A percentile compares a stretch with the other conserved stretches of the same genome.
These are phyloP conservation scores for Nothura maculosa DNA, from an alignment of 2,797 vertebrate species.

Conservation along the genomic window DNA sequence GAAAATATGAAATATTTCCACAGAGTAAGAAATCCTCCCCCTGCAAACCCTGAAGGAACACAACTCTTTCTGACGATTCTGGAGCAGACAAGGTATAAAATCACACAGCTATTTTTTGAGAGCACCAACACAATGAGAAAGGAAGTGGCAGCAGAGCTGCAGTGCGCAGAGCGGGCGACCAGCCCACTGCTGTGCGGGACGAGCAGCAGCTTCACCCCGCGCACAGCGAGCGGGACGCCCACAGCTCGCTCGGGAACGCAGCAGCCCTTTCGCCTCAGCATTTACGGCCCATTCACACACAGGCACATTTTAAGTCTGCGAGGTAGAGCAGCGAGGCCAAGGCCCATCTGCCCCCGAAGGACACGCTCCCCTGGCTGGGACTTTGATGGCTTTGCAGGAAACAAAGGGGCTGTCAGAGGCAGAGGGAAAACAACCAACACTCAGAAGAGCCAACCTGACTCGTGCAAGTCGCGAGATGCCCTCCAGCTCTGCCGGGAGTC, in stretches of 20 bases:
- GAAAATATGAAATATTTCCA: neutral
- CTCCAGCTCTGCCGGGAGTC: neutral
- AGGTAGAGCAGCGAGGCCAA: neutral
- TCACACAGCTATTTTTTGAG: neutral
- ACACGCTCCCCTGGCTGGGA: neutral
- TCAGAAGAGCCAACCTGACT: neutral
- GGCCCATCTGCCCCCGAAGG: neutral
- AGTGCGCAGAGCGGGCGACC: neutral
- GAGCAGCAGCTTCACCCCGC: neutral
- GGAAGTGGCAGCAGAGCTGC: neutral
- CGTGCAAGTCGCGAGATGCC: neutral
- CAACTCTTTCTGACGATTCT: neutral
- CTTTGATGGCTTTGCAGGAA: neutral
- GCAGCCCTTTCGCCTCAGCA: accelerated
- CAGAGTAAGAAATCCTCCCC: neutral
- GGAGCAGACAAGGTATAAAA: neutral
- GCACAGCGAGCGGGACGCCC: neutral
- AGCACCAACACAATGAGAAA: neutral
- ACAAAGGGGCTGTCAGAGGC: neutral
- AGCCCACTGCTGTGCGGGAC: accelerated
- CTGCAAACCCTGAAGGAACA: neutral
- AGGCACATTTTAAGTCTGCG: neutral
- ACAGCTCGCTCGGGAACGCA: neutral
- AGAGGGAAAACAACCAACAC: neutral
- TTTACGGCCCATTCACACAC: neutral